A percentile compares a stretch with the other conserved stretches of the same genome.
Evolutionary conservation across 1,140 invertebrate genomes (phyloP).

Genomic region (Lasioglossum albipes): DNA sequence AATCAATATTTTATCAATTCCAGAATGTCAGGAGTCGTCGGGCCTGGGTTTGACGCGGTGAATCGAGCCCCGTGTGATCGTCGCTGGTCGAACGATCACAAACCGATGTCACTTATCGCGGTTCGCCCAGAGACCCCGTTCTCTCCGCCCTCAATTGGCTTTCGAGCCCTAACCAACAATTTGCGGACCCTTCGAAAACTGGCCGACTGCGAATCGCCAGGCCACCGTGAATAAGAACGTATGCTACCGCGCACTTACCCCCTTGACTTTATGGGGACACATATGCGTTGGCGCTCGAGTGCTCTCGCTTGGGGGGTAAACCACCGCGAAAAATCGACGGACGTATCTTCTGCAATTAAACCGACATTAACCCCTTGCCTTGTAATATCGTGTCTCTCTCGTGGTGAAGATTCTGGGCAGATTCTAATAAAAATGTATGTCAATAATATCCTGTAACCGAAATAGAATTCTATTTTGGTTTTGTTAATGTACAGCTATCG

Average conservation of each 20-base stretch:
- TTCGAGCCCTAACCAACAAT: conserved; percentile 56
- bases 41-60: conserved; percentile 6
- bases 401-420: too few species aligned
- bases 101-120: conserved; percentile 54
- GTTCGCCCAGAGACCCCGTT: conserved; percentile 33
- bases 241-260: conserved; percentile 47
- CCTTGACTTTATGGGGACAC: conserved; percentile 52
- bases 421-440: too few species aligned
- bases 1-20: not conserved
- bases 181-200: conserved; percentile 60
- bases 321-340: conserved; percentile 8
- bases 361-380: not conserved
- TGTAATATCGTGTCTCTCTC: too few species aligned
- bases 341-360: not conserved
- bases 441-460: too few species aligned
- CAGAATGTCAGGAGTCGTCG: not conserved
- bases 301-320: conserved; percentile 17
- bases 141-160: conserved; percentile 56
- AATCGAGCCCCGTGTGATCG: conserved; percentile 10
- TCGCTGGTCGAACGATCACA: conserved; percentile 41
- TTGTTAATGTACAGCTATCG: too few species aligned
- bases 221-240: conserved; percentile 53
- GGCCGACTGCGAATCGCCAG: conserved; percentile 58
- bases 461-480: too few species aligned
- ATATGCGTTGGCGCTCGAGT: conserved; percentile 25